These are phyloP conservation scores for Drosophila kurseongensis DNA, from an alignment of 1,140 invertebrate species.

Conservation along the genomic window DNA sequence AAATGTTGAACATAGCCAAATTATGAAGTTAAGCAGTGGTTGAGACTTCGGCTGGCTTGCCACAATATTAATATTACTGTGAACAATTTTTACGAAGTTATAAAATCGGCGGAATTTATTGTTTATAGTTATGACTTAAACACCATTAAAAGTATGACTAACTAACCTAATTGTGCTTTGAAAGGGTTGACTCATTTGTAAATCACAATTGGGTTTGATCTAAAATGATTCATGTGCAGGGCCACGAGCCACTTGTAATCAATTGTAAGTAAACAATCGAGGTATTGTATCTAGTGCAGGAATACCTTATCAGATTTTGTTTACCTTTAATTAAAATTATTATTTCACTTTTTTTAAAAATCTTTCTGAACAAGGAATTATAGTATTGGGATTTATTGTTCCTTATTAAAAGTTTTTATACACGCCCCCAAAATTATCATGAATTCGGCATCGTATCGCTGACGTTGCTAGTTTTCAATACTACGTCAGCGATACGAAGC, in stretches of 20 bases:
- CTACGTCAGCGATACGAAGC: too few species aligned
- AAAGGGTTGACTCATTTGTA: background rate
- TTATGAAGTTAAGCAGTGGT: background rate
- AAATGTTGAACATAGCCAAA: background rate
- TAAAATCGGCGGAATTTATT: too few species aligned
- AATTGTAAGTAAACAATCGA: background rate
- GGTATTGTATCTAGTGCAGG: background rate
- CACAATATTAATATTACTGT: background rate
- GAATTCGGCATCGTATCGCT: background rate
- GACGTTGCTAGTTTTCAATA: background rate
- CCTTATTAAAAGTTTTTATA: background rate
- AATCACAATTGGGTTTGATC: background rate
- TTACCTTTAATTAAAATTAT: background rate
- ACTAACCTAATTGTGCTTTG: background rate
- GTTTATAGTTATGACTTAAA: background rate
- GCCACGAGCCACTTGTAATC: background rate
- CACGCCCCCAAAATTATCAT: background rate
- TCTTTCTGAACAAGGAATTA: background rate
- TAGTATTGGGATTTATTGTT: background rate
- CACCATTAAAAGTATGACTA: conserved; percentile 1
- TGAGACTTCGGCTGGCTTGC: background rate
- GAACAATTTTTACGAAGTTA: background rate
- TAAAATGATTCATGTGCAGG: conserved; percentile 2
- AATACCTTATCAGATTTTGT: background rate
- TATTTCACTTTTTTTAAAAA: background rate